Percentiles rank a stretch among this genome's conserved stretches.
phyloP scores from a whole-genome alignment of 2,888 invertebrate genomes.

The Melanargia galathea region DNA sequence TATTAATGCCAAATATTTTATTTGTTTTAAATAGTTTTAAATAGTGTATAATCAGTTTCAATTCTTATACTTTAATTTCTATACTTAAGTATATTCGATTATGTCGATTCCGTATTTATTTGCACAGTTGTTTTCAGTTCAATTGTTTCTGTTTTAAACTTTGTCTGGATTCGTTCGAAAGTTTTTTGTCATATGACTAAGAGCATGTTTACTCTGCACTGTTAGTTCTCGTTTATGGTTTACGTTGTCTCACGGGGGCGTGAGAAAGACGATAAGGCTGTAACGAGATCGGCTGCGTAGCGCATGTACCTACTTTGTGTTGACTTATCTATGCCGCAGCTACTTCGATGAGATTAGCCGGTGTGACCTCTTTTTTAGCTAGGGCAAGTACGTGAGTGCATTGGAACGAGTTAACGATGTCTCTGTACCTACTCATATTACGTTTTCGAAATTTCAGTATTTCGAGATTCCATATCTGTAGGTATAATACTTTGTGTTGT shows the following conservation, averaged over 20 bases:
- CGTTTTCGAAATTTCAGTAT: background rate
- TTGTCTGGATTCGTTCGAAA: background rate
- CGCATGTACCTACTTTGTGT: slow-evolving; percentile 37
- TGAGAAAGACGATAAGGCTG: slow-evolving; percentile 46
- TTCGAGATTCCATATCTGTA: background rate
- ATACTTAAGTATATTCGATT: too few relatives aligned
- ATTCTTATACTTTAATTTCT: background rate
- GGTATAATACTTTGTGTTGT: background rate
- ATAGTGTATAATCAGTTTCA: too few relatives aligned
- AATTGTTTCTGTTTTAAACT: background rate
- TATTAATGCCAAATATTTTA: too few relatives aligned
- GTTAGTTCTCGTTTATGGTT: slow-evolving; percentile 12
- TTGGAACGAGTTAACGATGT: background rate
- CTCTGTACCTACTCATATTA: background rate
- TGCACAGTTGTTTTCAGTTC: background rate
- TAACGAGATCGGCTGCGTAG: slow-evolving; percentile 41
- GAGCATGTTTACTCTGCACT: slow-evolving; percentile 17
- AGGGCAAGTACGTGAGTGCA: slow-evolving; percentile 6
- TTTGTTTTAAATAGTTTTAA: too few relatives aligned
- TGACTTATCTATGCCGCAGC: slow-evolving; percentile 23
- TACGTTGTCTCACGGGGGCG: slow-evolving; percentile 45
- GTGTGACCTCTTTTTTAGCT: slow-evolving; percentile 24
- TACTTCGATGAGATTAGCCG: slow-evolving; percentile 18
- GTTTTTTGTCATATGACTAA: background rate
- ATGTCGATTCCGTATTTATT: background rate